Evolutionary conservation across 2,888 invertebrate genomes (phyloP), one percentile per base, ranked within the genome.

Genomic region (Buathra laborator): DNA sequence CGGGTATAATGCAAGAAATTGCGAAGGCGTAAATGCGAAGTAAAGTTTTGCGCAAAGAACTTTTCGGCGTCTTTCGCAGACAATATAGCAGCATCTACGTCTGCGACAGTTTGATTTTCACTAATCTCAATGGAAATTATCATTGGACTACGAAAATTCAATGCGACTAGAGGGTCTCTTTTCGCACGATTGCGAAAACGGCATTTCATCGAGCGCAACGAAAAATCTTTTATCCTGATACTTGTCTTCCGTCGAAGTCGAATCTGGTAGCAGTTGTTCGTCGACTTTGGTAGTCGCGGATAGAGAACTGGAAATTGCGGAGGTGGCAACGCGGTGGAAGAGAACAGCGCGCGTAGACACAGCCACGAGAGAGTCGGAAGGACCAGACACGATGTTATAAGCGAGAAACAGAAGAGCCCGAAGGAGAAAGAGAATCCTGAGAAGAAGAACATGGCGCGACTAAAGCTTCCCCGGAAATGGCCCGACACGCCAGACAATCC

Each of bases 401-500:
- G 44, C 12, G 44, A 76, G 79, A 71, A 68, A 62, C 51, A 53
- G 12, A 37, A 76, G 71, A 46, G 46, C 24, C 24, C 56, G 44
- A 71, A 56, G 56, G 24, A 16, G 19, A 56, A 56, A 29, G 44
- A 24, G 51, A 46, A 66, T 43, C 53, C 44, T 44, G 66, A 48
- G 71, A 72, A 37, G 71, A 74, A 62, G 68, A 74, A 48, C 70
- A 77, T 74, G 59, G 44, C 62, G 64, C 51, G 74, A 51, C 81
- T 85, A 83, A 71, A 85, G 82, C 81, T 83, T 80, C 81, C 82
- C 24, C 81, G 85, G 86, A 86, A 85, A 87, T 86, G 84, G 82
- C 78, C 81, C 88, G 87, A 87, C 86, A 85, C 83, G 81, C 86
- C 87, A 87, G 88, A 88, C 88, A 87, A 89, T 88, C 85, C 88